Conservation (phyloP, 2,888 invertebrate genomes). For the Cryptocephalus moraei region DNA sequence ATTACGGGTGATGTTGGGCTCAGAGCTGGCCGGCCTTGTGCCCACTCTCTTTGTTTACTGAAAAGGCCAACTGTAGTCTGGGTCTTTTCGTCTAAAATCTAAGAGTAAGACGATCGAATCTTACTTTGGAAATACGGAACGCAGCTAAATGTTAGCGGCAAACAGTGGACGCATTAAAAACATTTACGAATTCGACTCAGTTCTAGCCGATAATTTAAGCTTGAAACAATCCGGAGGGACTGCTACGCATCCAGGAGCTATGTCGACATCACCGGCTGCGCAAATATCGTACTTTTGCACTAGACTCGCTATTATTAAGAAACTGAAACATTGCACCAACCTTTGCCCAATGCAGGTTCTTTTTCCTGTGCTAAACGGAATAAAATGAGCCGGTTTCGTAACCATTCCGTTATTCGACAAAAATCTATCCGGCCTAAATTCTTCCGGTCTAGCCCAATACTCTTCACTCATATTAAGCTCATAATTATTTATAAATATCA, state of each 20-base stretch:
- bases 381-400: constrained; percentile 57
- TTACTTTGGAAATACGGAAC: neutral
- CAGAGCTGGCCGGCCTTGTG: too few species aligned
- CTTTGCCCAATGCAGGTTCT: constrained; percentile 80
- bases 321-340: constrained; percentile 65
- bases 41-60: too few species aligned
- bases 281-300: constrained; percentile 60
- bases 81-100: constrained; percentile 2
- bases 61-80: too few species aligned
- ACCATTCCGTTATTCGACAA: constrained; percentile 40
- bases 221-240: constrained; percentile 63
- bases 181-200: neutral
- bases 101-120: constrained; percentile 4
- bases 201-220: constrained; percentile 47
- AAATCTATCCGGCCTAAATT: constrained; percentile 69
- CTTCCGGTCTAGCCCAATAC: constrained; percentile 62
- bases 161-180: too few species aligned
- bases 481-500: constrained; percentile 78
- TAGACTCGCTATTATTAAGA: constrained; percentile 61
- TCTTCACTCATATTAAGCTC: constrained; percentile 62
- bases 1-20: constrained; percentile 20
- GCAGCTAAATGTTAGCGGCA: too few species aligned
- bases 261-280: constrained; percentile 46
- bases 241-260: constrained; percentile 61
- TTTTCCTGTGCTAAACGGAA: constrained; percentile 80